Conservation (phyloP, 2,113 vertebrate species). For the Jaculus jaculus region DNA sequence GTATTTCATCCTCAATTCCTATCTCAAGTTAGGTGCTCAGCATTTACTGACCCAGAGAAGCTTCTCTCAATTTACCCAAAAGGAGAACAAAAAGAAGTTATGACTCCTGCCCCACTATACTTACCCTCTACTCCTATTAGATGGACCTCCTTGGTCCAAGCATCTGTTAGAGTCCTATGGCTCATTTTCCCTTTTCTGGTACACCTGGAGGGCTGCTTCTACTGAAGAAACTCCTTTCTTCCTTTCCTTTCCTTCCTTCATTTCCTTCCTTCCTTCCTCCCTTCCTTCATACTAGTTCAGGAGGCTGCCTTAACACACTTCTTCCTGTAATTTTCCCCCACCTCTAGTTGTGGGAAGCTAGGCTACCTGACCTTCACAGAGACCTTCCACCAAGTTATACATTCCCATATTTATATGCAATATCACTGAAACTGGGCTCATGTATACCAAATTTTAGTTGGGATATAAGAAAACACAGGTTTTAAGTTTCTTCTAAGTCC, state of each 20-base stretch:
- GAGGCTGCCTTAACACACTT: neutral
- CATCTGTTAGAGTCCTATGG: neutral
- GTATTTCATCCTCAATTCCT: neutral
- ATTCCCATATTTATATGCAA: accelerated
- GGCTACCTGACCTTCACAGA: accelerated
- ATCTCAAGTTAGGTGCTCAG: neutral
- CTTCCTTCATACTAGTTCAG: neutral
- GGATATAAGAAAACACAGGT: neutral
- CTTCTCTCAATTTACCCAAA: neutral
- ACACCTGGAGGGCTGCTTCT: neutral
- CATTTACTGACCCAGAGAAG: neutral
- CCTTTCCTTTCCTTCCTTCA: neutral
- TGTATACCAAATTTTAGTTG: accelerated
- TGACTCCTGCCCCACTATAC: neutral
- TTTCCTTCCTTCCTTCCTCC: too few relatives aligned
- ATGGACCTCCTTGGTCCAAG: neutral
- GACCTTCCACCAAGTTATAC: accelerated
- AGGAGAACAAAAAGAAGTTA: neutral
- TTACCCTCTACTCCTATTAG: neutral
- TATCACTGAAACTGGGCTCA: accelerated
- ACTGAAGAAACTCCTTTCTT: neutral
- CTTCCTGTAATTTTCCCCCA: neutral
- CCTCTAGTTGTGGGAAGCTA: neutral
- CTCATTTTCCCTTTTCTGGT: neutral
- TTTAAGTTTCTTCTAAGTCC: neutral